These are phyloP conservation scores for Apotomis turbidana DNA, from an alignment of 2,888 invertebrate genomes.

Conservation along the genomic window DNA sequence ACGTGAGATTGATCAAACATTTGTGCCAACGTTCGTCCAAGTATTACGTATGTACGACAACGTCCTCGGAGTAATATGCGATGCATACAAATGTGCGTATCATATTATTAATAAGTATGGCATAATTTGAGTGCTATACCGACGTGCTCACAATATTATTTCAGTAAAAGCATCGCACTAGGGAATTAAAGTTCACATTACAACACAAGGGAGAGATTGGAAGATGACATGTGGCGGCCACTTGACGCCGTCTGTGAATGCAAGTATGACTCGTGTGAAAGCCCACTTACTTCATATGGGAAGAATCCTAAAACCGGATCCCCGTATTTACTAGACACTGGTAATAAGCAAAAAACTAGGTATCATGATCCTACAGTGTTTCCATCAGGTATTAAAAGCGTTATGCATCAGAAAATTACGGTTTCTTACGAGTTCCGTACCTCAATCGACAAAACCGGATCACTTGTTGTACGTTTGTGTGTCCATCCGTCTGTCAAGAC, in stretches of 20 bases:
- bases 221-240: slow-evolving; percentile 3
- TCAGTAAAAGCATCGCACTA: background rate
- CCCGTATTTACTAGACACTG: background rate
- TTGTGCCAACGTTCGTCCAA: slow-evolving; percentile 22
- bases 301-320: slow-evolving; percentile 17
- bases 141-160: slow-evolving; percentile 4
- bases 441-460: no score
- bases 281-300: slow-evolving; percentile 20
- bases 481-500: no score
- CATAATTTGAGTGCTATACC: slow-evolving; percentile 3
- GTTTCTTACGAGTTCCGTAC: no score
- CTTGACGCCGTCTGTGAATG: slow-evolving; percentile 5
- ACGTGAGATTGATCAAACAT: background rate
- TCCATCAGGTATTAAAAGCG: background rate
- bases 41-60: slow-evolving; percentile 27
- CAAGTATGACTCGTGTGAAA: slow-evolving; percentile 19
- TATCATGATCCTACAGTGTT: background rate
- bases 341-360: slow-evolving; percentile 11
- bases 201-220: background rate
- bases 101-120: slow-evolving; percentile 30
- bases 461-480: no score
- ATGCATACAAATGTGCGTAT: slow-evolving; percentile 22
- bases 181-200: background rate
- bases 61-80: slow-evolving; percentile 17
- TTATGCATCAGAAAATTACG: no score